phyloP scores from a whole-genome alignment of 2,113 vertebrate species.

The Perccottus glenii region DNA sequence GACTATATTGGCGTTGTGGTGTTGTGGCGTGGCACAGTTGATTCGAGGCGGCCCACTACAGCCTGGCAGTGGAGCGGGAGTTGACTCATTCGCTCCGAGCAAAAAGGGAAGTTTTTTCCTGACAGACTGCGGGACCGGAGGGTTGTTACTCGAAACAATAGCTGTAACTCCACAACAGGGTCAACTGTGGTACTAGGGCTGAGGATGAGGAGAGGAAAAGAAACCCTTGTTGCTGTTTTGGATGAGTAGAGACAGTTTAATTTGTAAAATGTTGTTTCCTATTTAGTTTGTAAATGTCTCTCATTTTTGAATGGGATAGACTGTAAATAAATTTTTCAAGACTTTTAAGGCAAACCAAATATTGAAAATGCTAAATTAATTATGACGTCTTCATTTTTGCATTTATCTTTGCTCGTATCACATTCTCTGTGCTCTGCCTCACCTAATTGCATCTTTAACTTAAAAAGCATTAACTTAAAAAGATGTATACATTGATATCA shows the following conservation, averaged over 20 bases:
- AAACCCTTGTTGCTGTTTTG: background rate
- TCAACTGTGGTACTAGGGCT: constrained; percentile 21
- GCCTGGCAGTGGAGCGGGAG: constrained; percentile 62
- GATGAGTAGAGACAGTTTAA: background rate
- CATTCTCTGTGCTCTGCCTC: too few species aligned
- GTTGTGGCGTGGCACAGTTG: constrained; percentile 70
- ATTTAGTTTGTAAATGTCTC: background rate
- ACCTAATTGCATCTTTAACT: too few species aligned
- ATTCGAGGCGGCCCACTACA: constrained; percentile 64
- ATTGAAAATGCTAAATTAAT: too few species aligned
- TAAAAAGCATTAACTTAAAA: too few species aligned
- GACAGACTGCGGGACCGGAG: constrained; percentile 40
- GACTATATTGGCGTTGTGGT: constrained; percentile 71
- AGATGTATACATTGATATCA: too few species aligned
- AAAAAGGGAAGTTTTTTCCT: constrained; percentile 58
- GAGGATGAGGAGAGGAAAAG: background rate
- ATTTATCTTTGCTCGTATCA: too few species aligned
- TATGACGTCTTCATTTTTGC: too few species aligned
- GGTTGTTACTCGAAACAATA: constrained; percentile 60
- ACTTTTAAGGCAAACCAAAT: too few species aligned
- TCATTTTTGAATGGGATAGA: too few species aligned
- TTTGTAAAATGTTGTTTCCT: too few species aligned
- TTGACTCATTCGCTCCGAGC: constrained; percentile 74
- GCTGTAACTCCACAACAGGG: constrained; percentile 30
- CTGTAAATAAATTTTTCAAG: too few species aligned